Evolutionary conservation across 2,113 vertebrate species (phyloP), one percentile per base, ranked within the genome.

Genomic region (Siniperca chuatsi): DNA sequence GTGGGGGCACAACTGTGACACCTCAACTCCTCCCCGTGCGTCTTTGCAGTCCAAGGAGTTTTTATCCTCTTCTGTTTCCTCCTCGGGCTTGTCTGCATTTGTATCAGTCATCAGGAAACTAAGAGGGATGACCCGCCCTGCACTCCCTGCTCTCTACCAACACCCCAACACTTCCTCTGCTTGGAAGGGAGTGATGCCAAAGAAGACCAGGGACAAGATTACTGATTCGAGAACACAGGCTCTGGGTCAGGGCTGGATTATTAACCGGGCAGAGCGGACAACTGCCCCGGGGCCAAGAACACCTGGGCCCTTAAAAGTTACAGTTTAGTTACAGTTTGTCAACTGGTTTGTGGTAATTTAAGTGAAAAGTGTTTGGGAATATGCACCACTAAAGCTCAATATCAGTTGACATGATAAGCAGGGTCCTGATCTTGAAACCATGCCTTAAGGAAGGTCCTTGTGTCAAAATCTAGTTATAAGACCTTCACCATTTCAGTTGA

Each of bases 1-100:
- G 78, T 82, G 81, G 94, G 92, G 93, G 91, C 84, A 79, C 73
- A 76, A 25, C 77, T n/a, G 87, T 92, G 90, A 93, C 93, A 93
- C 89, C 82, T 89, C 91, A 60, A 92, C 90, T 94, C 94, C 90
- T 92, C 92, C 94, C 89, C 7, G 16, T 69, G 70, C 33, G 66
- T 85, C 88, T 90, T 77, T 83, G 83, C 84, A 82, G 77, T 72
- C 68, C 79, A 29, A 62, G 62, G 84, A 89, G 88, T 88, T 93
- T 89, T 89, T 83, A 87, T 84, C 84, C 87, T 88, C 65, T 68
- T 66, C 84, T 89, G 73, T 85, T 87, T 90, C 55, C 85, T 90
- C 92, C 86, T 61, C 65, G n/a, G 92, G 83, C 81, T 92, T 86
- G 87, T 92, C 90, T 90, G 86, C 81, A 83, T 89, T 82, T 87